phyloP scores from a whole-genome alignment of 1,140 invertebrate species.

The Arctopsyche grandis region DNA sequence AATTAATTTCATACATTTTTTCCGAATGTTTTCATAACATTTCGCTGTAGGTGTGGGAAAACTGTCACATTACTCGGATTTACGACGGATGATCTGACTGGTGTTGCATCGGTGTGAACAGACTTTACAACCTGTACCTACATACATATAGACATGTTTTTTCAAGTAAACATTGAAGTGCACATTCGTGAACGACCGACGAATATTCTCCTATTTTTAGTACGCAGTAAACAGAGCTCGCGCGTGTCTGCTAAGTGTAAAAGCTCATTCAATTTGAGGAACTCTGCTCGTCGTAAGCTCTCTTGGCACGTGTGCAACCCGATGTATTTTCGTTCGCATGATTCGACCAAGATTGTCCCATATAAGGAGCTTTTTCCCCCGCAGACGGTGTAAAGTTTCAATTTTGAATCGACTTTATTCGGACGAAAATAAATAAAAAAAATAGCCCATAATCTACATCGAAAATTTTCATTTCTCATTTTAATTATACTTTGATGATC shows the following conservation, averaged over 20 bases:
- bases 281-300: neutral
- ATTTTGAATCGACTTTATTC: neutral
- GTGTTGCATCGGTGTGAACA: too few relatives aligned
- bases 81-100: too few relatives aligned
- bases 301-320: conserved; percentile 10
- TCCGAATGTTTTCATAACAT: too few relatives aligned
- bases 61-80: too few relatives aligned
- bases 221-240: too few relatives aligned
- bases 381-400: conserved; percentile 25
- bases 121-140: too few relatives aligned
- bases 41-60: too few relatives aligned
- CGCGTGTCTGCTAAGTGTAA: neutral
- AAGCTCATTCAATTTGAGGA: conserved; percentile 1
- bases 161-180: neutral
- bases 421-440: too few relatives aligned
- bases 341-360: conserved; percentile 14
- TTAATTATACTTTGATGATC: too few relatives aligned
- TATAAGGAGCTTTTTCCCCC: conserved; percentile 24
- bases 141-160: neutral
- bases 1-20: too few relatives aligned
- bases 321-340: neutral
- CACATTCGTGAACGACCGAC: neutral
- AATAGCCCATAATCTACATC: too few relatives aligned
- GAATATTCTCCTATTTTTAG: neutral
- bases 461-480: too few relatives aligned